These are phyloP conservation scores for Incurvaria masculella DNA, from an alignment of 2,888 invertebrate species.

Conservation along the genomic window DNA sequence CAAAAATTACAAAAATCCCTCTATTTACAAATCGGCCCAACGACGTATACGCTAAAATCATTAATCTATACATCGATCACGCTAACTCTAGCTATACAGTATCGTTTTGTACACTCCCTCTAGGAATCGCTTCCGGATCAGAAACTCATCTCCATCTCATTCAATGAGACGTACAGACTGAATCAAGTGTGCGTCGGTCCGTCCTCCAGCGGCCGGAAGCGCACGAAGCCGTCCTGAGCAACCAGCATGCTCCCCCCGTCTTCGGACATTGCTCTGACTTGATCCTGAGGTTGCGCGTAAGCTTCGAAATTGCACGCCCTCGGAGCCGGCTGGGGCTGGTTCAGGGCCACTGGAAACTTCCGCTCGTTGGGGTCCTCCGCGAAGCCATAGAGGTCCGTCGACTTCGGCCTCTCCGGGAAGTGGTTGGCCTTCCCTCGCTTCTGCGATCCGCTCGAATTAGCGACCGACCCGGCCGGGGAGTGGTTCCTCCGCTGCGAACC, in stretches of 20 bases:
- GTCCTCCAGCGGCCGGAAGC: slow-evolving; percentile 73
- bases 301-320: slow-evolving; percentile 48
- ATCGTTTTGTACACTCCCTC: neutral
- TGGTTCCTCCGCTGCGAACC: slow-evolving; percentile 40
- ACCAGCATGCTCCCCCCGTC: slow-evolving; percentile 75
- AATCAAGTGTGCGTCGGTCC: slow-evolving; percentile 50
- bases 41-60: no score
- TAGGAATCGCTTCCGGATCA: slow-evolving; percentile 21
- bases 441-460: slow-evolving; percentile 48
- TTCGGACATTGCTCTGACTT: slow-evolving; percentile 36
- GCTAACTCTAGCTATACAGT: neutral
- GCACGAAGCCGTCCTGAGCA: slow-evolving; percentile 86
- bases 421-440: slow-evolving; percentile 47
- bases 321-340: slow-evolving; percentile 42
- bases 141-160: slow-evolving; percentile 41
- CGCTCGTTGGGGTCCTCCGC: slow-evolving; percentile 45
- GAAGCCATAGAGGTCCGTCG: slow-evolving; percentile 59
- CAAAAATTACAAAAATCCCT: neutral
- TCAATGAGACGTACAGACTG: slow-evolving; percentile 33
- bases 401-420: slow-evolving; percentile 64
- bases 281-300: slow-evolving; percentile 56
- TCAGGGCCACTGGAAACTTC: slow-evolving; percentile 41
- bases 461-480: slow-evolving; percentile 43
- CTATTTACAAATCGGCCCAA: neutral
- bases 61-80: neutral